Evolutionary conservation across 2,113 vertebrate genomes (phyloP).

Genomic region (Morone chrysops): DNA sequence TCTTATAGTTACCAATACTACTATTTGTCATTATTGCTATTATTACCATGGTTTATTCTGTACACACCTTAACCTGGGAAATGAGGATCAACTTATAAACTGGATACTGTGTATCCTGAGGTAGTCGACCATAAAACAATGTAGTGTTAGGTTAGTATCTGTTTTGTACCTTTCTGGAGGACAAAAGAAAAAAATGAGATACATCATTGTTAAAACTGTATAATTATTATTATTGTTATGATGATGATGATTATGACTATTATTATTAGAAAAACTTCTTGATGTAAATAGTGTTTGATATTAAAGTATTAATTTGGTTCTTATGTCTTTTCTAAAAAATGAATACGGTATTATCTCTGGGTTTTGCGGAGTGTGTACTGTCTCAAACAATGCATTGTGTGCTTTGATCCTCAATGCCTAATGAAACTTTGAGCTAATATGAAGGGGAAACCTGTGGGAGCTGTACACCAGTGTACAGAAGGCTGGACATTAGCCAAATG

Average conservation of each 20-base stretch:
- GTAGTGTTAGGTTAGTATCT: slow-evolving; percentile 95
- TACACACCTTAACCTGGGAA: slow-evolving; percentile 90
- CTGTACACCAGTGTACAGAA: slow-evolving; percentile 80
- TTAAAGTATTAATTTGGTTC: slow-evolving; percentile 99
- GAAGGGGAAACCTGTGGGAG: slow-evolving; percentile 60
- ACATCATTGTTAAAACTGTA: slow-evolving; percentile 86
- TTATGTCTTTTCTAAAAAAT: slow-evolving; percentile 97
- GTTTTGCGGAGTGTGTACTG: slow-evolving; percentile 87
- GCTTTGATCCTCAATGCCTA: slow-evolving; percentile 80
- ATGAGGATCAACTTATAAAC: slow-evolving; percentile 93
- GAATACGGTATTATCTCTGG: slow-evolving; percentile 93
- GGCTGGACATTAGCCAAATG: slow-evolving; percentile 79
- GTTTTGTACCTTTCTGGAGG: slow-evolving; percentile 98
- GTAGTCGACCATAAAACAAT: slow-evolving; percentile 93
- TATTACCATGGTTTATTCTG: slow-evolving; percentile 80
- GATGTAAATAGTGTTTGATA: slow-evolving; percentile 99
- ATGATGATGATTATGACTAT: slow-evolving; percentile 78
- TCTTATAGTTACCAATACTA: slow-evolving; percentile 79
- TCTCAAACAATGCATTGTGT: slow-evolving; percentile 77
- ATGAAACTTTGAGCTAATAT: slow-evolving; percentile 86
- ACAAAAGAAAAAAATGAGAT: slow-evolving; percentile 87
- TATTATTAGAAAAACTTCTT: slow-evolving; percentile 89
- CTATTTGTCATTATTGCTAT: slow-evolving; percentile 77
- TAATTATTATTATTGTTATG: slow-evolving; percentile 84
- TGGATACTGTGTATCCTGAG: slow-evolving; percentile 99